These are phyloP conservation scores for Syrmaticus mikado DNA, from an alignment of 2,113 vertebrate species.

Conservation along the genomic window DNA sequence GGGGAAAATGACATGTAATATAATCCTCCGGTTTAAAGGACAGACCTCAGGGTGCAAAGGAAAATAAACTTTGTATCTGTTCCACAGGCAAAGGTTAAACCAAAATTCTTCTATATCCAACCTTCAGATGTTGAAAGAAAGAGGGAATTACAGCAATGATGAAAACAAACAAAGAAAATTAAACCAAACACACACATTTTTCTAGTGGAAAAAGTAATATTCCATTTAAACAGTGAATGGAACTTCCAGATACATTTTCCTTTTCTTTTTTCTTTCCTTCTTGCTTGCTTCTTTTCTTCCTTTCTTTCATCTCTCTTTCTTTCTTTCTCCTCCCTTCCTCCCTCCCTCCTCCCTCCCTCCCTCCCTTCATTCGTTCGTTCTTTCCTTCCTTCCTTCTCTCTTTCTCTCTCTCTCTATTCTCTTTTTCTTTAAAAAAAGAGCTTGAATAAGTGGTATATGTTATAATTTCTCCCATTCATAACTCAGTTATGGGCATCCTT, in stretches of 20 bases:
- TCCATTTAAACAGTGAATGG: not conserved
- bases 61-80: constrained; percentile 3
- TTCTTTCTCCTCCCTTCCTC: no score
- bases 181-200: not conserved
- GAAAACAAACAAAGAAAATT: not conserved
- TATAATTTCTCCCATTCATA: constrained; percentile 26
- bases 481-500: not conserved
- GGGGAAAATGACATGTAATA: not conserved
- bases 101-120: not conserved
- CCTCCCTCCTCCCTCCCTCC: no score
- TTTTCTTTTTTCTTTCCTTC: not conserved
- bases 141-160: not conserved
- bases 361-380: no score
- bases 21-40: not conserved
- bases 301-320: no score
- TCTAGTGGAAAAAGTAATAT: not conserved
- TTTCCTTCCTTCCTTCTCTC: no score
- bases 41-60: not conserved
- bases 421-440: not conserved
- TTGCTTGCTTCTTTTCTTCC: no score
- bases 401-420: no score
- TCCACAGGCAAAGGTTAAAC: not conserved
- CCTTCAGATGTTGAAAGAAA: not conserved
- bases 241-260: not conserved
- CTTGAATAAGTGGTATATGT: not conserved